phyloP scores from a whole-genome alignment of 2,113 vertebrate species.

The Herpailurus yagouaroundi region DNA sequence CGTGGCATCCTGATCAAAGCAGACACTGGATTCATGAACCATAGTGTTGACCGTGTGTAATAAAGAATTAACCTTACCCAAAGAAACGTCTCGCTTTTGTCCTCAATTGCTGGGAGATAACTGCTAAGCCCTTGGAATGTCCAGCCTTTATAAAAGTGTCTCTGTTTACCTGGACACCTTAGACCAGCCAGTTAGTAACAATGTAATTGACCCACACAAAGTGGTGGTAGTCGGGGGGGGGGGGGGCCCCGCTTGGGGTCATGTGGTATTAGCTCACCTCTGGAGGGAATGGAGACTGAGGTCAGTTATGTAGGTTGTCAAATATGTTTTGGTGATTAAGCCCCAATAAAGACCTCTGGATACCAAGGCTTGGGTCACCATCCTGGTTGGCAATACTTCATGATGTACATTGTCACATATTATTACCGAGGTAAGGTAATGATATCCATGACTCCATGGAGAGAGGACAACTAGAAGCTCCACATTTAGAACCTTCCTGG shows the following conservation, averaged over 20 bases:
- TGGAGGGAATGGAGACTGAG: neutral
- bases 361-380: neutral
- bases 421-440: neutral
- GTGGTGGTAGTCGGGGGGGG: neutral
- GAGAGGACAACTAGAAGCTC: neutral
- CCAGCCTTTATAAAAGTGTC: neutral
- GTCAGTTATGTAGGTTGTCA: neutral
- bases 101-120: neutral
- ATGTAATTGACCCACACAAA: neutral
- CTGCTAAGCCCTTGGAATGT: neutral
- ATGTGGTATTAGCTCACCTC: neutral
- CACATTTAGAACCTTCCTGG: neutral
- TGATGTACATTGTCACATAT: neutral
- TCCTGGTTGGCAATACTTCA: neutral
- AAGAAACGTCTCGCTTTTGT: neutral
- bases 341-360: neutral
- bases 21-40: neutral
- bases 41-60: neutral
- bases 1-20: neutral
- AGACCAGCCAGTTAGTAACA: neutral
- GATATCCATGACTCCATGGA: neutral
- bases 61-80: neutral
- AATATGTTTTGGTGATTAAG: neutral
- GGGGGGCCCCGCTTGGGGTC: neutral
- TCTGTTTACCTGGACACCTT: neutral